Evolutionary conservation across 2,888 invertebrate species (phyloP), one percentile per base, ranked within the genome.

Genomic region (Drepana falcataria): DNA sequence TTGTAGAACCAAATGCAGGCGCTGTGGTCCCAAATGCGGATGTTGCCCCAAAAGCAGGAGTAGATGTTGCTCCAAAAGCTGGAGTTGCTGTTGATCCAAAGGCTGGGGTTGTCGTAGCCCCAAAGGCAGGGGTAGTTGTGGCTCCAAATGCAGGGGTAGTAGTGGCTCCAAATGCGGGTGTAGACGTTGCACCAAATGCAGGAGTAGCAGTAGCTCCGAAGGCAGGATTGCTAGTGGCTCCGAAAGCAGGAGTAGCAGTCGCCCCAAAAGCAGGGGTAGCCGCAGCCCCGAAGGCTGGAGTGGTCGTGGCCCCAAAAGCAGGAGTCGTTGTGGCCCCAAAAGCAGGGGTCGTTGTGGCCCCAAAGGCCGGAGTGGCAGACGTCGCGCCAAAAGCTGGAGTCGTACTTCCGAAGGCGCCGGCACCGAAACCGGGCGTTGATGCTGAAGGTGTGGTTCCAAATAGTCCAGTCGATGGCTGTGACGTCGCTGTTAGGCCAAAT

Each of bases 381-480:
- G 65, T 61, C 37, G 44, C 44, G 44, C 44, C 44, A 9, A 44
- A 44, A 7, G 54, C 62, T 55, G 44, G 9, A 9, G 44, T 9
- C 44, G 44, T 44, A 44, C 44, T 44, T 2, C 44, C 44, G 9
- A 44, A 44, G 44, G 44, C 44, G 6, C 44, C 44, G 44, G 9
- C 44, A 44, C 71, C 75, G 48, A 77, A 70, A 6, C 69, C 64
- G 35, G 75, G 59, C 3, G 71, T 64, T 2, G 77, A 71, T 0
- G 82, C 68, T 1, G 85, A 79, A 0, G 81, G 75, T 0, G 80
- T 74, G 35, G 53, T 63, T 0, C 83, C 85, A 61, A 87, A 87
- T 4, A 87, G 63, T n/a, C 85, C 79, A 2, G 80, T 77, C 3
- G 87, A 77, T 0, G 84, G 73, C 63, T 86, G 86, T 2, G 85